Evolutionary conservation across 2,888 invertebrate species (phyloP).

Genomic region (Synergus japonicus): DNA sequence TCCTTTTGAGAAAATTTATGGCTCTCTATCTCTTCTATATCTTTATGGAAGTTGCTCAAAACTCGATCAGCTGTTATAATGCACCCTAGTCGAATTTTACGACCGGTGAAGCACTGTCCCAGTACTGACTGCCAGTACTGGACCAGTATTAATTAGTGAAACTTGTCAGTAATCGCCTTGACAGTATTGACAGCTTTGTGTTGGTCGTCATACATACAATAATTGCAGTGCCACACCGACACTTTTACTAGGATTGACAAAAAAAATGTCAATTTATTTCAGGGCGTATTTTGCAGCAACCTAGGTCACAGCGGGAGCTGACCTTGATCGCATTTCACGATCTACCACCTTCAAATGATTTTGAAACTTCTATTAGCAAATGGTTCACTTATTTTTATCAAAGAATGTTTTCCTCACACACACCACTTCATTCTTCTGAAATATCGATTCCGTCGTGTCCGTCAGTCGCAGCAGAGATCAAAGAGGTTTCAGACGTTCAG

Average conservation of each 20-base stretch:
- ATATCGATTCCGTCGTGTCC: background rate
- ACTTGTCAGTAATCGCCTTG: too few species aligned
- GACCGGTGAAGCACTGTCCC: too few species aligned
- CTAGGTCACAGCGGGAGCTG: constrained; percentile 43
- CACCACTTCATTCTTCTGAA: background rate
- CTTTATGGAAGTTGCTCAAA: constrained; percentile 4
- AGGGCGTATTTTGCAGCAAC: background rate
- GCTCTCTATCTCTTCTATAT: background rate
- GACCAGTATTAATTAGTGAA: too few species aligned
- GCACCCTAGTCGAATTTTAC: too few species aligned
- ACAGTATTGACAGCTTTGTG: too few species aligned
- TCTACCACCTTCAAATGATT: constrained; percentile 74
- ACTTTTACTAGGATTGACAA: too few species aligned
- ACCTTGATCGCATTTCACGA: constrained; percentile 76
- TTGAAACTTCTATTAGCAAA: constrained; percentile 70
- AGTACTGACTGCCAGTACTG: too few species aligned
- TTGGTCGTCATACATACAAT: too few species aligned
- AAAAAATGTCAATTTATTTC: background rate
- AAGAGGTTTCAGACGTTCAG: background rate
- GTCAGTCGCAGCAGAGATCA: constrained; percentile 10
- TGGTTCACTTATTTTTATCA: constrained; percentile 65
- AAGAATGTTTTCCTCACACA: constrained; percentile 65
- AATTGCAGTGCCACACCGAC: too few species aligned
- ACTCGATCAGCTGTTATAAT: constrained; percentile 11
- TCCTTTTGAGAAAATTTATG: constrained; percentile 23